These are phyloP conservation scores for Phrynocephalus guinanensis DNA, from an alignment of 2,797 vertebrate genomes.

Conservation along the genomic window DNA sequence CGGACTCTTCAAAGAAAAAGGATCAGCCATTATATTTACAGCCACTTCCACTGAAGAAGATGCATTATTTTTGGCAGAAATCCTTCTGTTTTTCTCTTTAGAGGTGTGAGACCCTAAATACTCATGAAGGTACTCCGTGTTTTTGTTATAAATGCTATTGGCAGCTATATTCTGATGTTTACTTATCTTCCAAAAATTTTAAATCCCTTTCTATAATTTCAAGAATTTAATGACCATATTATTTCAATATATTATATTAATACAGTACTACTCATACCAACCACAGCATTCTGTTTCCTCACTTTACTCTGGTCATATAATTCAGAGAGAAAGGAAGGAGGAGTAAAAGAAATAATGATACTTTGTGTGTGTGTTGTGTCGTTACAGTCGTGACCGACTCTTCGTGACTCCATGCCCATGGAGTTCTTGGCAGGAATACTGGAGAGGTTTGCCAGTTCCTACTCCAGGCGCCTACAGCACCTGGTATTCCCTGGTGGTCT, in stretches of 20 bases:
- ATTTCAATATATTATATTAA: background rate
- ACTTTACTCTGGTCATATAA: constrained; percentile 4
- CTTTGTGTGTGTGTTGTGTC: background rate
- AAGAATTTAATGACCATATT: background rate
- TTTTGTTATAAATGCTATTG: background rate
- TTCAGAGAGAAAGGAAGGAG: background rate
- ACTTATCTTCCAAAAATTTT: background rate
- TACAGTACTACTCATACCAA: background rate
- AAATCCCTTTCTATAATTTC: background rate
- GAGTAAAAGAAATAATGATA: background rate
- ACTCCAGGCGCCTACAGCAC: too few relatives aligned
- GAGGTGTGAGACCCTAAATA: constrained; percentile 24
- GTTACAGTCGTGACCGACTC: too few relatives aligned
- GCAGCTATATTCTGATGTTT: background rate
- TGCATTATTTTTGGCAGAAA: constrained; percentile 49
- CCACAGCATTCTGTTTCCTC: background rate
- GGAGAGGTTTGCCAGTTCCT: too few relatives aligned
- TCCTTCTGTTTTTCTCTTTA: constrained; percentile 53
- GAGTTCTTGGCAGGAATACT: too few relatives aligned
- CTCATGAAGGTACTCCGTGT: constrained; percentile 35
- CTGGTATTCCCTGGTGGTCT: too few relatives aligned
- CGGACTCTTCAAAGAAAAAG: constrained; percentile 61
- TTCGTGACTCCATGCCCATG: too few relatives aligned
- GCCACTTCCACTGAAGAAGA: constrained; percentile 46
- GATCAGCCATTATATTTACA: background rate